These are phyloP conservation scores for Nasua narica DNA, from an alignment of 2,797 vertebrate genomes.

Conservation along the genomic window DNA sequence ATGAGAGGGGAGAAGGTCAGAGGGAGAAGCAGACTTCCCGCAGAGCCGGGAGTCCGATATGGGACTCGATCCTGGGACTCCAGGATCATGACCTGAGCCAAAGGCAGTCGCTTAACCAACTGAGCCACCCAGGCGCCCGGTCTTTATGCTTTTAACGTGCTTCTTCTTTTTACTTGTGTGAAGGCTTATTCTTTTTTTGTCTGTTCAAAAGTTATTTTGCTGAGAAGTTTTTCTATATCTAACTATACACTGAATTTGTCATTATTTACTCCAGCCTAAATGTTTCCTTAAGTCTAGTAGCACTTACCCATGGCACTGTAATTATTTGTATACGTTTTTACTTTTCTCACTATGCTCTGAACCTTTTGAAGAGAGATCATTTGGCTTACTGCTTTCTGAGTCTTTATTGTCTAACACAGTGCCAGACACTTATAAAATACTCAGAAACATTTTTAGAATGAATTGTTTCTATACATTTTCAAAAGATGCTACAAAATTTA, in stretches of 20 bases:
- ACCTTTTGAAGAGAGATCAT: not conserved
- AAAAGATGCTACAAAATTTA: not conserved
- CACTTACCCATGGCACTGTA: not conserved
- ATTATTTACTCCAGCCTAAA: not conserved
- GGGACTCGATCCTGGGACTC: no score
- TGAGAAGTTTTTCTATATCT: not conserved
- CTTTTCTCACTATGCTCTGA: not conserved
- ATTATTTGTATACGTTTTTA: not conserved
- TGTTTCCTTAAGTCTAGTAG: not conserved
- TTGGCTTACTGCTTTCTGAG: not conserved
- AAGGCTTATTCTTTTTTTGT: not conserved
- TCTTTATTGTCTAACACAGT: not conserved
- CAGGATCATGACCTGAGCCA: no score
- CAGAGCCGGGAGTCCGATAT: no score
- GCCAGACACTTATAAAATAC: not conserved
- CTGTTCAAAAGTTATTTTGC: constrained; percentile 30
- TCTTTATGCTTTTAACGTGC: not conserved
- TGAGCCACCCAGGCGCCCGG: no score
- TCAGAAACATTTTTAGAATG: not conserved
- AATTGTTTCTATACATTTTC: not conserved
- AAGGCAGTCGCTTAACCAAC: no score
- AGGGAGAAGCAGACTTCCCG: no score
- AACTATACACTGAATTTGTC: not conserved
- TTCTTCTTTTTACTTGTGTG: not conserved
- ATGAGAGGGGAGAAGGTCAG: no score